Conservation (phyloP, 2,113 vertebrate genomes). For the Seriola quinqueradiata region DNA sequence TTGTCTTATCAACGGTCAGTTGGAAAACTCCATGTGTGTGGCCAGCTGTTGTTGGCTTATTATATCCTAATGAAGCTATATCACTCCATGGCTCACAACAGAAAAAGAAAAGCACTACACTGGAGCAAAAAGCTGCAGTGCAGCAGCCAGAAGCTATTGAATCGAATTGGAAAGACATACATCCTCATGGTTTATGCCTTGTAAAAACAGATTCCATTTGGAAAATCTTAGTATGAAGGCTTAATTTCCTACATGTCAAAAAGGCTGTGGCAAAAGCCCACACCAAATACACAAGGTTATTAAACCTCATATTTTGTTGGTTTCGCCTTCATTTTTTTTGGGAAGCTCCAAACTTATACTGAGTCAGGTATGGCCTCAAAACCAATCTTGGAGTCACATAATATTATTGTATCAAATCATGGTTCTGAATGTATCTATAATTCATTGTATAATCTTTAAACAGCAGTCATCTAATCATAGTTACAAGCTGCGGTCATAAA, state of each 20-base stretch:
- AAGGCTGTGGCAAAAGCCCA: neutral
- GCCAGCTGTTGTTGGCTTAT: slow-evolving; percentile 71
- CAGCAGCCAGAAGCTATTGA: neutral
- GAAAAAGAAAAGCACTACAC: slow-evolving; percentile 2
- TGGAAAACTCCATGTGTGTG: slow-evolving; percentile 52
- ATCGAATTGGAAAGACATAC: neutral
- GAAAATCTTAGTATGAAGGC: neutral
- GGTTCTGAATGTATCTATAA: neutral
- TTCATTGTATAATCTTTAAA: neutral
- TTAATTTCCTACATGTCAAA: neutral
- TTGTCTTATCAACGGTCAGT: slow-evolving; percentile 54
- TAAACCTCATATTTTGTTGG: neutral
- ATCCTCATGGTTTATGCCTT: neutral
- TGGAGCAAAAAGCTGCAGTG: neutral
- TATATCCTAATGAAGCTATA: slow-evolving; percentile 59
- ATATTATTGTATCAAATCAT: neutral
- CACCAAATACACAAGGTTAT: neutral
- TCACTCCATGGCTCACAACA: slow-evolving; percentile 7
- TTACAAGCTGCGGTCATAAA: neutral
- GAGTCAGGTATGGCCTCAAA: too few relatives aligned
- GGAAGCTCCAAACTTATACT: neutral
- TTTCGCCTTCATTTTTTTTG: neutral
- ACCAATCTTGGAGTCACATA: too few relatives aligned
- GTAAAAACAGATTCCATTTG: slow-evolving; percentile 1
- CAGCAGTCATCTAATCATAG: neutral